phyloP scores from a whole-genome alignment of 2,888 invertebrate species.

The Eilema sororculum region DNA sequence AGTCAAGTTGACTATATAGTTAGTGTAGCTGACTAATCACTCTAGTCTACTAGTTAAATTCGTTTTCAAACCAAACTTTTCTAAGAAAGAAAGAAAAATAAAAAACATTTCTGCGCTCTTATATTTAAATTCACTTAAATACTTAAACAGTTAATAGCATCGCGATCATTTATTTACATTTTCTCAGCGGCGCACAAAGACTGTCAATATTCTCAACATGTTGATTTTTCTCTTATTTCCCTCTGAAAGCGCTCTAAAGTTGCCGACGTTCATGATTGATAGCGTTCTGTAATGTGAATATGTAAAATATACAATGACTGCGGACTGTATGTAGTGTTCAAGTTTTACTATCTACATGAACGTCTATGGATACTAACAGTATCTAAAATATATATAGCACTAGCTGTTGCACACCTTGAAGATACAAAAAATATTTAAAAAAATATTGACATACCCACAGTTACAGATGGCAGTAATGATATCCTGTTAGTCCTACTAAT shows the following conservation, averaged over 20 bases:
- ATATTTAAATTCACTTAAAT: background rate
- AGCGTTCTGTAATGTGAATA: slow-evolving; percentile 31
- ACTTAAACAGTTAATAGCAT: background rate
- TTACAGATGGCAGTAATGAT: too few relatives aligned
- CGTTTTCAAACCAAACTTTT: background rate
- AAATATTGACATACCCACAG: too few relatives aligned
- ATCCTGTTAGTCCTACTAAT: too few relatives aligned
- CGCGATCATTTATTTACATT: slow-evolving; percentile 12
- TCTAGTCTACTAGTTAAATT: background rate
- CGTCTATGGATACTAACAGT: too few relatives aligned
- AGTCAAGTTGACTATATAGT: too few relatives aligned
- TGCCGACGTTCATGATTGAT: slow-evolving; percentile 42
- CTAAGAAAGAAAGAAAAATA: background rate
- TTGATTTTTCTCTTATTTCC: slow-evolving; percentile 26
- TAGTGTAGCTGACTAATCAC: too few relatives aligned
- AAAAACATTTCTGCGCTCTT: background rate
- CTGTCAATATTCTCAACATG: slow-evolving; percentile 15
- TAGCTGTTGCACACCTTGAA: background rate
- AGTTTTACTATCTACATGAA: too few relatives aligned
- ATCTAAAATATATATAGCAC: background rate
- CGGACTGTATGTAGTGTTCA: slow-evolving; percentile 11
- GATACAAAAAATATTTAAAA: too few relatives aligned
- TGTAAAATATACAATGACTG: slow-evolving; percentile 27
- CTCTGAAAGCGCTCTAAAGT: slow-evolving; percentile 34
- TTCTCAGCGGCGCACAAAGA: slow-evolving; percentile 6